Conservation (phyloP, 2,888 invertebrate species). For the Drosophila nr. medialis region DNA sequence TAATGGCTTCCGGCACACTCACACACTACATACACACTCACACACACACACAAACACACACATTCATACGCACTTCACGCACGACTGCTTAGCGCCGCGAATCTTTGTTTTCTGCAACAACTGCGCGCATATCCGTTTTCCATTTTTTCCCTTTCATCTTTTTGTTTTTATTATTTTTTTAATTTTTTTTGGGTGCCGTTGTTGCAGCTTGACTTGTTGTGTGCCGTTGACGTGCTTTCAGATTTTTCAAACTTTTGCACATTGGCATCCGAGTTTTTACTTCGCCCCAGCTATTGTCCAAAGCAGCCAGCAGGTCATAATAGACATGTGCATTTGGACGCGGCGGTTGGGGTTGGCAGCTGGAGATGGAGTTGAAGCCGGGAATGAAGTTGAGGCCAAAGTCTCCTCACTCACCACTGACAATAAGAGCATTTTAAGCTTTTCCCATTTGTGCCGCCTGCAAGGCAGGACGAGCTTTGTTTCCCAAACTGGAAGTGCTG, state of each 20-base stretch:
- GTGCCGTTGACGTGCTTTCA: constrained; percentile 73
- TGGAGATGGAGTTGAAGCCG: background rate
- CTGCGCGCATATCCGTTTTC: constrained; percentile 69
- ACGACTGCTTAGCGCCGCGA: constrained; percentile 75
- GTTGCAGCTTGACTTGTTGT: constrained; percentile 44
- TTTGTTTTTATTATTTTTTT: constrained; percentile 14
- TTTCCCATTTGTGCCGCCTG: constrained; percentile 46
- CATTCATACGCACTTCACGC: constrained; percentile 69
- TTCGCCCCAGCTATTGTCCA: constrained; percentile 51
- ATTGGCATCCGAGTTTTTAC: constrained; percentile 67
- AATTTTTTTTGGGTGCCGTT: constrained; percentile 15
- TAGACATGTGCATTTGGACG: constrained; percentile 56
- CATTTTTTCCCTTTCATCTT: constrained; percentile 11
- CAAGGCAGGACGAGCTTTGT: constrained; percentile 50
- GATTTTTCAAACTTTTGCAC: constrained; percentile 73
- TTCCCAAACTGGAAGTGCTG: constrained; percentile 51
- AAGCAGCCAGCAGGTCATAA: constrained; percentile 46
- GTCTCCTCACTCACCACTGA: constrained; percentile 42
- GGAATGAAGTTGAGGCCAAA: constrained; percentile 14
- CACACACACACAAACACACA: constrained; percentile 12
- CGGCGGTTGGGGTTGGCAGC: background rate
- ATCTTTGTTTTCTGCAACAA: constrained; percentile 76
- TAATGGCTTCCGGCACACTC: constrained; percentile 76
- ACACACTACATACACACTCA: constrained; percentile 16
- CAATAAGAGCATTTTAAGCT: constrained; percentile 66